Percentiles rank a stretch among this genome's conserved stretches.
phyloP scores from a whole-genome alignment of 2,888 invertebrate species.

The Ormyrus nitidulus region DNA sequence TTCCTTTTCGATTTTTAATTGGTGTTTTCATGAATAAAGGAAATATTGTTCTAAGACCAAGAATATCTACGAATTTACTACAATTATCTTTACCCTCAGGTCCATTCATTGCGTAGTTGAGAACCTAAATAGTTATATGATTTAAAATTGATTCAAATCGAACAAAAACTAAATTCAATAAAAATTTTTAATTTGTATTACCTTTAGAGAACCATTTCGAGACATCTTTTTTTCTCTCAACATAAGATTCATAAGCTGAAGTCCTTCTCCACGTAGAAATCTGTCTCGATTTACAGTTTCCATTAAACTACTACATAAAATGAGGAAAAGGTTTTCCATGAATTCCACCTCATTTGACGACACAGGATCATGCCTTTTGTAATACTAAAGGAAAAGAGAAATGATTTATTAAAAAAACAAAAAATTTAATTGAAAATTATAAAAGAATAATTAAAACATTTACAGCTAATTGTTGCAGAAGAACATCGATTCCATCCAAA shows the following conservation, averaged over 20 bases:
- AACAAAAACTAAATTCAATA: constrained; percentile 10
- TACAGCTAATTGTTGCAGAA: constrained; percentile 95
- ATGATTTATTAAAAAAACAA: constrained; percentile 16
- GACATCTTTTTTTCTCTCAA: constrained; percentile 97
- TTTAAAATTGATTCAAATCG: constrained; percentile 19
- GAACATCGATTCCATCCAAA: constrained; percentile 95
- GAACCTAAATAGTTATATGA: constrained; percentile 73
- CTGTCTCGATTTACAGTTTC: constrained; percentile 90
- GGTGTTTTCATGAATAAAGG: constrained; percentile 99
- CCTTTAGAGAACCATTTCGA: constrained; percentile 96
- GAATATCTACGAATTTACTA: constrained; percentile 98
- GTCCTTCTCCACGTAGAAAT: constrained; percentile 96
- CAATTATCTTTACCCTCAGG: constrained; percentile 96
- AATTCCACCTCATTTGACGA: constrained; percentile 96
- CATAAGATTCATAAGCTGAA: constrained; percentile 99
- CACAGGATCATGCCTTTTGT: constrained; percentile 95
- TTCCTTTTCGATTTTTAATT: constrained; percentile 86
- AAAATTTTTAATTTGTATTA: constrained; percentile 47
- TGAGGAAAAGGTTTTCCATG: constrained; percentile 99
- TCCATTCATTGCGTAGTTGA: constrained; percentile 98
- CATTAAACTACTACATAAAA: constrained; percentile 95
- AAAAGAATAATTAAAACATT: constrained; percentile 59
- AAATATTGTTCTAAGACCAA: constrained; percentile 96
- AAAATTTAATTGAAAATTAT: constrained; percentile 6
- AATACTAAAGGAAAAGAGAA: constrained; percentile 79